Percentiles rank a stretch among this genome's conserved stretches.
Conservation (phyloP, 2,888 invertebrate genomes). For the Nysson spinosus region DNA sequence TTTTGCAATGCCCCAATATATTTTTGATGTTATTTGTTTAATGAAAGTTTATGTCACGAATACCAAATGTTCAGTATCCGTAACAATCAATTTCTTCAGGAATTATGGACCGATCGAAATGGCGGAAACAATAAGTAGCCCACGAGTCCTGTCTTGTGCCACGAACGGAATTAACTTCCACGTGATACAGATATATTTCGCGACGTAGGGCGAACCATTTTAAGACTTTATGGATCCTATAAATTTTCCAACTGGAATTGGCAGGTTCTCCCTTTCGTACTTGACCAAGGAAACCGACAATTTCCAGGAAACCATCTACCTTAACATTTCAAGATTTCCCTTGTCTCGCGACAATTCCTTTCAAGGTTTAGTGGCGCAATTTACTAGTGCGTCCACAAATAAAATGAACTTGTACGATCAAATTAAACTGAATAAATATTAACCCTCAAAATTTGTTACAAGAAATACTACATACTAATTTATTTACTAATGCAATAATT, state of each 20-base stretch:
- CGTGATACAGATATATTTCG: slow-evolving; percentile 14
- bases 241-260: slow-evolving; percentile 47
- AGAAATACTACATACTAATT: too few relatives aligned
- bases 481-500: too few relatives aligned
- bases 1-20: too few relatives aligned
- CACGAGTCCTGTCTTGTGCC: background rate
- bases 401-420: too few relatives aligned
- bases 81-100: slow-evolving; percentile 17
- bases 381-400: too few relatives aligned
- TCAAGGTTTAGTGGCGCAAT: too few relatives aligned
- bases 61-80: background rate
- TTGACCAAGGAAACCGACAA: slow-evolving; percentile 17
- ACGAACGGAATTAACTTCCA: slow-evolving; percentile 33
- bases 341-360: background rate
- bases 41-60: too few relatives aligned
- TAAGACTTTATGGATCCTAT: slow-evolving; percentile 32
- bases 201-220: slow-evolving; percentile 6
- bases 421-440: too few relatives aligned
- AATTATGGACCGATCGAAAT: slow-evolving; percentile 1
- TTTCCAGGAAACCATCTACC: slow-evolving; percentile 1
- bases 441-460: too few relatives aligned
- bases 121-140: slow-evolving; percentile 23
- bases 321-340: slow-evolving; percentile 20
- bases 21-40: too few relatives aligned
- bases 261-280: slow-evolving; percentile 29